These are phyloP conservation scores for Sicus ferrugineus DNA, from an alignment of 2,888 invertebrate species.

Conservation along the genomic window DNA sequence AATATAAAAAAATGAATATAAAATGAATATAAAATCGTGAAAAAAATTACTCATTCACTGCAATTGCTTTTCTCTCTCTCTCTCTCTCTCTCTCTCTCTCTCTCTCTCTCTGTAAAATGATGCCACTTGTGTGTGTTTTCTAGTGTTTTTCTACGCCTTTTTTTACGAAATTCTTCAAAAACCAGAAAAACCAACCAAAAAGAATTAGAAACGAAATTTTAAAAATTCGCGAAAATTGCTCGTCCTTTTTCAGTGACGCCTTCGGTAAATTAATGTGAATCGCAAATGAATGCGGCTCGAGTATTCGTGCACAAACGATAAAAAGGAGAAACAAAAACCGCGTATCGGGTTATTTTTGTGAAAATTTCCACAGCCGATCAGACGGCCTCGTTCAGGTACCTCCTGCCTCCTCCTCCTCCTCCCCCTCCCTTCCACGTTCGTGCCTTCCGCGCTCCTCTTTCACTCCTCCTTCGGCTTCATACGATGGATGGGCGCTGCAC, in stretches of 20 bases:
- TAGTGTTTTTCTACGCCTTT: background rate
- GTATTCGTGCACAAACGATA: background rate
- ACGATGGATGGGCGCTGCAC: too few relatives aligned
- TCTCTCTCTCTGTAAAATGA: too few relatives aligned
- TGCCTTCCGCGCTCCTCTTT: background rate
- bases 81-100: background rate
- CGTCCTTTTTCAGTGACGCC: constrained; percentile 51
- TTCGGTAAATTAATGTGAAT: constrained; percentile 56
- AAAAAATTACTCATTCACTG: background rate
- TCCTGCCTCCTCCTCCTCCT: background rate
- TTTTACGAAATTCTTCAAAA: background rate
- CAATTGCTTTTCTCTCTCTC: background rate
- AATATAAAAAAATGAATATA: background rate
- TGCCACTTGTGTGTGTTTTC: constrained; percentile 18
- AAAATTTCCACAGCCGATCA: constrained; percentile 36
- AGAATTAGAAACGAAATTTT: constrained; percentile 3
- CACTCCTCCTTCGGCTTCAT: background rate
- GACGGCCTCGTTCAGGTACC: background rate
- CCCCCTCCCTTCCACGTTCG: background rate
- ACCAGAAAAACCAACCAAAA: constrained; percentile 11
- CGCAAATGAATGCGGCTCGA: constrained; percentile 48
- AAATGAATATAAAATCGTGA: background rate
- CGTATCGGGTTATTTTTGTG: constrained; percentile 54
- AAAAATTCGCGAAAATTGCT: background rate
- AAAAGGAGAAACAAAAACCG: background rate